phyloP scores from a whole-genome alignment of 2,113 vertebrate species.

The Hippocampus abdominalis region DNA sequence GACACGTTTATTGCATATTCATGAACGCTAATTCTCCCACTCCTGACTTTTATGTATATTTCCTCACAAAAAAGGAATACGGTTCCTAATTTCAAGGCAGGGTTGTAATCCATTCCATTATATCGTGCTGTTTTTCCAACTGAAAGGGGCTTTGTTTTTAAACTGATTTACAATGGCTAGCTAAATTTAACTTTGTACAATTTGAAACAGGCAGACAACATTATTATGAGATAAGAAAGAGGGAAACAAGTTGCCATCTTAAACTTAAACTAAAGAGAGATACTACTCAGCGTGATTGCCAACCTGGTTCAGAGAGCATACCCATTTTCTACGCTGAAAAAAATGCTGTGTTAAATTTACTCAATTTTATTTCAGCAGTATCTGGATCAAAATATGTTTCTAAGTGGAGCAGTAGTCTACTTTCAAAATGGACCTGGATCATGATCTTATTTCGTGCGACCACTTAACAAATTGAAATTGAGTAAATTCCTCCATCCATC shows the following conservation, averaged over 20 bases:
- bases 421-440: too few species aligned
- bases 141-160: neutral
- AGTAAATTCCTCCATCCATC: too few species aligned
- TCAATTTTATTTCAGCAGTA: too few species aligned
- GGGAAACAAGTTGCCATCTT: slow-evolving; percentile 35
- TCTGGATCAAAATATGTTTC: too few species aligned
- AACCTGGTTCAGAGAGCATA: too few species aligned
- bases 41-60: slow-evolving; percentile 13
- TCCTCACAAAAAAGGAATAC: neutral
- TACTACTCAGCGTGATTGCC: too few species aligned
- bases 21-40: slow-evolving; percentile 11
- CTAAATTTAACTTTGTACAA: slow-evolving; percentile 13
- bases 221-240: neutral
- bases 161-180: neutral
- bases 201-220: neutral
- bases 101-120: neutral
- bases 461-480: too few species aligned
- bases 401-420: too few species aligned
- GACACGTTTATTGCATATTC: slow-evolving; percentile 32
- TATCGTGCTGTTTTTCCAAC: slow-evolving; percentile 1
- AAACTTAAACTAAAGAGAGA: slow-evolving; percentile 51
- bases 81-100: neutral
- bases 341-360: too few species aligned
- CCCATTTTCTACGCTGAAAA: too few species aligned
- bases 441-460: too few species aligned